Evolutionary conservation across 2,888 invertebrate genomes (phyloP), one percentile per base, ranked within the genome.

Genomic region (Anaspis maculata): DNA sequence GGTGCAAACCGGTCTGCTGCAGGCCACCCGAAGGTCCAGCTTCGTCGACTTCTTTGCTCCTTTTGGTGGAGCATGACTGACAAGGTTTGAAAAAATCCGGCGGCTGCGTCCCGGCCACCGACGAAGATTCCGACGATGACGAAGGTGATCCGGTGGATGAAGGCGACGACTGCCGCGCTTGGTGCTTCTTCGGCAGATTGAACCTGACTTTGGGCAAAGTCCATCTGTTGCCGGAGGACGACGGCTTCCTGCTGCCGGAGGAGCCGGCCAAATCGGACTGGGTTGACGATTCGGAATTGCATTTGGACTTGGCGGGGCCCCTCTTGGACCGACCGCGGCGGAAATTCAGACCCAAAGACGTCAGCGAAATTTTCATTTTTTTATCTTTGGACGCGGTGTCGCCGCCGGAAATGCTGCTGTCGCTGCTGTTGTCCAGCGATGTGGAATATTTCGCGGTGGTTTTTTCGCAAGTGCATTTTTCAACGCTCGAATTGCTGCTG

Each of bases 161-260:
- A n/a, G n/a, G n/a, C n/a, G n/a, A n/a, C n/a, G n/a, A n/a, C n/a
- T n/a, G n/a, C n/a, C n/a, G n/a, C n/a, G n/a, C n/a, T n/a, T n/a
- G n/a, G n/a, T n/a, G n/a, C n/a, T n/a, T n/a, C n/a, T n/a, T n/a
- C n/a, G n/a, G n/a, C n/a, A n/a, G n/a, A n/a, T n/a, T n/a, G n/a
- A n/a, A n/a, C 5, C 9, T 9, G 5, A 5, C 59, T 34, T 61
- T 64, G 15, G 57, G 46, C 37, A 56, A 63, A 35, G 56, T 61
- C 34, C 64, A 61, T 44, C 59, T 62, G 46, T 62, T 52, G 15
- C 56, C 52, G 65, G 64, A 66, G 48, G 62, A 64, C 5, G 60
- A 55, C 10, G 59, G 57, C 42, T 61, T 64, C 37, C 61, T 42
- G 15, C 39, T 32, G 15, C 39, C 35, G 9, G 28, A 24, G 16